Conservation (phyloP, 2,797 vertebrate species). For the Carduelis carduelis region DNA sequence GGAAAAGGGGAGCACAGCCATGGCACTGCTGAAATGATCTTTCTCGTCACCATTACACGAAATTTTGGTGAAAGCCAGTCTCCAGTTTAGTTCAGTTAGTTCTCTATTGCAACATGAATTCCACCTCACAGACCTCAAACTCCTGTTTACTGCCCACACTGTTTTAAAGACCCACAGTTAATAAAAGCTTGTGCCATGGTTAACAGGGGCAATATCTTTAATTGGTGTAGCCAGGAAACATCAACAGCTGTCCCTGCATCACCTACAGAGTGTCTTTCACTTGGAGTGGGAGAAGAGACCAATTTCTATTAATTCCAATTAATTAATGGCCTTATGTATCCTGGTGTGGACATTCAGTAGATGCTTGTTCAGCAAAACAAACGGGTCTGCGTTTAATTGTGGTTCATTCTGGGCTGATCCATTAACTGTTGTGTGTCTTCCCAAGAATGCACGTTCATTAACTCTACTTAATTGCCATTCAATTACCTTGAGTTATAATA, state of each 20-base stretch:
- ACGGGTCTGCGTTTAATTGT: neutral
- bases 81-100: neutral
- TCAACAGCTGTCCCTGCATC: neutral
- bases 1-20: neutral
- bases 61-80: neutral
- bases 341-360: neutral
- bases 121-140: neutral
- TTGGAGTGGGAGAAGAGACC: neutral
- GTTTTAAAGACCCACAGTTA: neutral
- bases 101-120: neutral
- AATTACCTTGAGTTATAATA: slow-evolving; percentile 46
- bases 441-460: slow-evolving; percentile 44
- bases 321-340: neutral
- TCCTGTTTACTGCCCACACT: neutral
- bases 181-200: neutral
- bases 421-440: neutral
- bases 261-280: neutral
- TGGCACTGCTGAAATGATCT: neutral
- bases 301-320: neutral
- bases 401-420: neutral
- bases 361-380: slow-evolving; percentile 11
- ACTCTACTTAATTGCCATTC: slow-evolving; percentile 37
- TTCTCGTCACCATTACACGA: neutral
- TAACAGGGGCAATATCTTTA: neutral
- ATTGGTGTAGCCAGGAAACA: neutral